A percentile compares a stretch with the other conserved stretches of the same genome.
Evolutionary conservation across 2,113 vertebrate genomes (phyloP).

Genomic region (Oryzias woworae): DNA sequence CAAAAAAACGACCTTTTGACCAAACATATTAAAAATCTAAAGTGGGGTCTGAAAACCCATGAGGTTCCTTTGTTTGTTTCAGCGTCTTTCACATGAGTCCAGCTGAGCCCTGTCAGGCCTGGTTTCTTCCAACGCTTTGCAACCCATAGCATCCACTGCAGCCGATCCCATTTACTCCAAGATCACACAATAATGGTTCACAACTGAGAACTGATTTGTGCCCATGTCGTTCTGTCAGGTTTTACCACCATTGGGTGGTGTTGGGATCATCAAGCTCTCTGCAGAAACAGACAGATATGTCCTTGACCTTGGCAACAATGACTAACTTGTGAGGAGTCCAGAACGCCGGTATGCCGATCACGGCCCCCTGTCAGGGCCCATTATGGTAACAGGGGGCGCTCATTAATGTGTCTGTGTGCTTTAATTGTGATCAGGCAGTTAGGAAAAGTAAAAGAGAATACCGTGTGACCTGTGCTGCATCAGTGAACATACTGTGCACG

Average conservation of each 20-base stretch:
- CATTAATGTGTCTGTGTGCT: slow-evolving; percentile 15
- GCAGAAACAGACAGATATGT: slow-evolving; percentile 29
- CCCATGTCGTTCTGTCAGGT: not conserved
- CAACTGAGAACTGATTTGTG: slow-evolving; percentile 9
- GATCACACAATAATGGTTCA: slow-evolving; percentile 4
- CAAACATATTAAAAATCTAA: not conserved
- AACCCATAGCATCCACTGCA: slow-evolving; percentile 13
- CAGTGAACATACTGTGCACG: slow-evolving; percentile 1
- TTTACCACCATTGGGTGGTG: slow-evolving; percentile 14
- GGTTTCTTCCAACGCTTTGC: not conserved
- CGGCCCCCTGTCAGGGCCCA: slow-evolving; percentile 19
- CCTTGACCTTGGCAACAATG: slow-evolving; percentile 50
- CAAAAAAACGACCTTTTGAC: not conserved
- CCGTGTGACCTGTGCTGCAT: slow-evolving; percentile 11
- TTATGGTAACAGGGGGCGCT: slow-evolving; percentile 20
- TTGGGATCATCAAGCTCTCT: slow-evolving; percentile 3
- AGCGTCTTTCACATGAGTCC: slow-evolving; percentile 22
- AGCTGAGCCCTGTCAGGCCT: slow-evolving; percentile 24
- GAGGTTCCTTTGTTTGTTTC: slow-evolving; percentile 7
- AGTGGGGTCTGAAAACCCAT: not conserved
- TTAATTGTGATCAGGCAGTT: slow-evolving; percentile 16
- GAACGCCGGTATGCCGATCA: slow-evolving; percentile 11
- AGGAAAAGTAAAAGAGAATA: not conserved
- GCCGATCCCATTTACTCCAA: slow-evolving; percentile 18
- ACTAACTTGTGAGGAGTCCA: not conserved